Base-by-base conservation (phyloP, 2,888 invertebrate genomes). In the Apoda limacodes region DNA sequence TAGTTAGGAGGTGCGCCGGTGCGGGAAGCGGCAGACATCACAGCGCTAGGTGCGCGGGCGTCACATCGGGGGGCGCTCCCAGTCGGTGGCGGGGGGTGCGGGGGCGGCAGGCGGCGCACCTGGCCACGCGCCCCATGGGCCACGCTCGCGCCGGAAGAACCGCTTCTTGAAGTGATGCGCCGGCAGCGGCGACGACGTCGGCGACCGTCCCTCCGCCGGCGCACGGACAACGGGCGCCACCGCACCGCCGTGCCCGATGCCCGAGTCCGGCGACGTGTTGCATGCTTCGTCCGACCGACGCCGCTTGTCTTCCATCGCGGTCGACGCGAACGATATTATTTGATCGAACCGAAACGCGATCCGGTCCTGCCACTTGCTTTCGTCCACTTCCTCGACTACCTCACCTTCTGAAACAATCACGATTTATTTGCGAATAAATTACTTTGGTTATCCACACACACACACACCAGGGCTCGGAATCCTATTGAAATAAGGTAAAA, bases 341-440 rank as follows among this genome's bases (percentile, higher is more conserved):
- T 94, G 89, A 76, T 96, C 96, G 82, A 97, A 96, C 30, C 94
- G 93, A 47, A 92, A 93, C 63, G 92, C 93, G 52, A 95, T 93
- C 47, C 93, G 89, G 68, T 94, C 92, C 68, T 95, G 93, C 95
- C 95, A 95, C 67, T 93, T 92, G 50, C 90, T 87, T 67, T 91
- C 90, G 63, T 90, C 89, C 46, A 88, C 90, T 50, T 88, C 88
- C 56, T 85, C 85, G 50, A 83, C 83, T 43, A 72, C 83, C 58
- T 85, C 85, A 45, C 74, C 81, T 66, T 84, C 85, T 82, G 69
- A 50, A 59, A 66, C 43, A 38, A 46, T 26, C 32, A 42, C 29
- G 29, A 28, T 40, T 40, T 40, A 23, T 35, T 32, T 37, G 26
- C 27, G 28, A 25, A 29, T 34, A n/a, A n/a, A n/a, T n/a, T n/a